Evolutionary conservation across 2,888 invertebrate genomes (phyloP).

Genomic region (Rotaria sp.): DNA sequence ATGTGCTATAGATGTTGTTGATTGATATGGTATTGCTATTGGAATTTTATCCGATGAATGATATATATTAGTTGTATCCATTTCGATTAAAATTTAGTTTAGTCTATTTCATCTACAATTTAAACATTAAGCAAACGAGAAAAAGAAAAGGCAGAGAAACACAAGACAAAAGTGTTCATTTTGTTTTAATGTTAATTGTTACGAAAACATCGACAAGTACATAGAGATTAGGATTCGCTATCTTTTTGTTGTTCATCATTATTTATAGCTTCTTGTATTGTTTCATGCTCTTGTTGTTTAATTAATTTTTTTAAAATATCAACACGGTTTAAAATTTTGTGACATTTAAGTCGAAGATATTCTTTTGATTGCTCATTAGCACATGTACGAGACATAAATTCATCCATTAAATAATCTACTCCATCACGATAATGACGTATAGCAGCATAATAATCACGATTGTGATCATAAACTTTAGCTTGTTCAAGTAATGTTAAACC

Average conservation of each 20-base stretch:
- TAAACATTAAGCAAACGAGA: not conserved
- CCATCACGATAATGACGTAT: conserved; percentile 26
- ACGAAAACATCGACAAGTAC: not conserved
- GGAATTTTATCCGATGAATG: not conserved
- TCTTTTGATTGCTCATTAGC: conserved; percentile 20
- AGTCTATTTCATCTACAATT: not conserved
- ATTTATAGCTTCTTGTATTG: not conserved
- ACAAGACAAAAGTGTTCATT: not conserved
- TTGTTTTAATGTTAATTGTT: too few relatives aligned
- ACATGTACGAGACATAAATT: not conserved
- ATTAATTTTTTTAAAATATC: conserved; percentile 26
- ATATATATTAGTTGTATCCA: not conserved
- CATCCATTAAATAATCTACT: conserved; percentile 19
- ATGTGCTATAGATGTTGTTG: not conserved
- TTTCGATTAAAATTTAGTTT: not conserved
- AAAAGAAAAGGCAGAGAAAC: not conserved
- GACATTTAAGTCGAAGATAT: not conserved
- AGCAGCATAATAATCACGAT: conserved; percentile 16
- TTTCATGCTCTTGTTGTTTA: conserved; percentile 18
- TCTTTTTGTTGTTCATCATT: not conserved
- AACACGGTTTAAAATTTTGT: conserved; percentile 22
- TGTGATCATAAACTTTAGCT: conserved; percentile 1
- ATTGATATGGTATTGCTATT: not conserved
- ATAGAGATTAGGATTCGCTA: not conserved
- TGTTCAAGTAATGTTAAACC: conserved; percentile 25